Percentiles rank a stretch among this genome's conserved stretches.
Conservation (phyloP, 2,797 vertebrate species). For the Karalla daura region DNA sequence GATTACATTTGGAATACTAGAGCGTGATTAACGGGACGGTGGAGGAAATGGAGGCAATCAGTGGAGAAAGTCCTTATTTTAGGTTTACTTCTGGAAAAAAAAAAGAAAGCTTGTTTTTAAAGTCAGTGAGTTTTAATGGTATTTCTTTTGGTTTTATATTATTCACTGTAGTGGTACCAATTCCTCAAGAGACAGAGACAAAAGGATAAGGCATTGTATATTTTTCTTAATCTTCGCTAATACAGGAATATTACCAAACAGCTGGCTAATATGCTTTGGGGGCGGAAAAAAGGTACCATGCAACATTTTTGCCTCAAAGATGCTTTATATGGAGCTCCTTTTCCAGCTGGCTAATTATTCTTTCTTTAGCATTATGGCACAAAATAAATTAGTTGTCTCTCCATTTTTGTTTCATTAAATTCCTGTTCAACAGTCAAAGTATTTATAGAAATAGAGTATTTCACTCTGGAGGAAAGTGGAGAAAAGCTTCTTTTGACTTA, state of each 20-base stretch:
- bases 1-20: conserved; percentile 89
- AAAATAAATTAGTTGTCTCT: conserved; percentile 31
- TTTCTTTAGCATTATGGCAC: conserved; percentile 17
- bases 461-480: conserved; percentile 57
- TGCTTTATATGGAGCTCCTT: not conserved
- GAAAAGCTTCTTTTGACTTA: conserved; percentile 63
- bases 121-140: too few relatives aligned
- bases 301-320: conserved; percentile 3
- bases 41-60: conserved; percentile 61
- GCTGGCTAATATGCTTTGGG: not conserved
- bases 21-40: conserved; percentile 80
- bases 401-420: conserved; percentile 25
- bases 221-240: not conserved
- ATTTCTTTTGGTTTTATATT: too few relatives aligned
- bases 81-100: not conserved
- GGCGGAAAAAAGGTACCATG: not conserved
- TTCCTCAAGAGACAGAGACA: not conserved
- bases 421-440: conserved; percentile 42
- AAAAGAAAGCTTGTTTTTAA: not conserved
- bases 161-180: too few relatives aligned
- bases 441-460: conserved; percentile 55
- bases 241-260: not conserved
- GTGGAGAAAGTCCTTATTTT: conserved; percentile 48
- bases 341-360: conserved; percentile 37
- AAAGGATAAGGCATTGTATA: not conserved